Evolutionary conservation across 2,888 invertebrate species (phyloP), one percentile per base, ranked within the genome.

Genomic region (Conchocele bisecta): DNA sequence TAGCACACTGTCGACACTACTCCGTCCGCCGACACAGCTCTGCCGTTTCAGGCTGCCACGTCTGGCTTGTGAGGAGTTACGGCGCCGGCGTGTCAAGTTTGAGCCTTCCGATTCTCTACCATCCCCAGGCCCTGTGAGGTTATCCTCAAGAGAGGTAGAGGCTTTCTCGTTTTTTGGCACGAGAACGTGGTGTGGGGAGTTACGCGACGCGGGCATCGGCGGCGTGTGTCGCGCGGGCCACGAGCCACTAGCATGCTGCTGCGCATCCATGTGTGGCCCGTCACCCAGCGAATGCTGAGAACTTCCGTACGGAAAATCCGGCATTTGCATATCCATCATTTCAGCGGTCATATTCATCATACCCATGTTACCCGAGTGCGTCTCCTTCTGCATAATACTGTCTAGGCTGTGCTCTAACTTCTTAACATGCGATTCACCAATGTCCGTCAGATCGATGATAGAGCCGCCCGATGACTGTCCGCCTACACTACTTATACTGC

Each of bases 111-210:
- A 84, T 78, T 85, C 84, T 70, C 83, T 84, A 80, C 84, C 86
- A 51, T 82, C 83, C 75, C 83, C 82, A 78, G 86, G 84, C 84
- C 85, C 85, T 70, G 68, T 81, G 83, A 86, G 84, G 79, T 83
- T 77, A 48, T 79, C 86, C 83, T 87, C 87, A 82, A 83, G 86
- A 82, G 88, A 87, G 84, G 86, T 86, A 86, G 88, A 87, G 85
- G 82, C 83, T 82, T 83, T 84, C 85, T 86, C 86, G 86, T 86
- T 88, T 88, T 88, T 88, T 88, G 85, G 75, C 72, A 81, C 68
- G 57, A 79, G 61, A 81, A 84, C 42, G 66, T 79, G 41, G 83
- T 85, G 57, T 75, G 74, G 58, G 57, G 75, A 75, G 48, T 74
- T 70, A 41, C 73, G 46, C 22, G 69, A 56, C 29, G 66, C 39